Evolutionary conservation across 2,888 invertebrate species (phyloP).

Genomic region (Hirtodrosophila trivittata): DNA sequence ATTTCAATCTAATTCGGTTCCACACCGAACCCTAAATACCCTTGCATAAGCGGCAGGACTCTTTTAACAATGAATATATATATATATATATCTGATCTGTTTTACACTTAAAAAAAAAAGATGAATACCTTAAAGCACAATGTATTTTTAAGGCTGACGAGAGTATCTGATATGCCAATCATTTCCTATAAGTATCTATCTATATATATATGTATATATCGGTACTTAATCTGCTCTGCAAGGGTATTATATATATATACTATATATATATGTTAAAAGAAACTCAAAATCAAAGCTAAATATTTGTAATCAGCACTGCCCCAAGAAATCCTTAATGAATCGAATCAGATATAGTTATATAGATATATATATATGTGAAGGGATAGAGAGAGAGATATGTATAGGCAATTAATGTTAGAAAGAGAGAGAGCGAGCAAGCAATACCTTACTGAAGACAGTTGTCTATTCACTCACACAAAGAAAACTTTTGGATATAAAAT

Average conservation of each 20-base stretch:
- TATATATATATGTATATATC: slow-evolving; percentile 1
- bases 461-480: too few relatives aligned
- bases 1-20: slow-evolving; percentile 2
- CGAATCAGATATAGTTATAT: background rate
- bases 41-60: background rate
- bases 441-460: background rate
- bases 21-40: background rate
- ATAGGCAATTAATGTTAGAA: background rate
- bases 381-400: background rate
- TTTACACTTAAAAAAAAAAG: too few relatives aligned
- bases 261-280: too few relatives aligned
- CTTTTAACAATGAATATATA: background rate
- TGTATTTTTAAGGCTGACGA: too few relatives aligned
- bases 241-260: background rate
- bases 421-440: slow-evolving; percentile 3
- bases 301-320: slow-evolving; percentile 28
- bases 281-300: background rate
- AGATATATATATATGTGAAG: background rate
- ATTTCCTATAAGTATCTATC: too few relatives aligned
- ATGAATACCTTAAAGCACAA: too few relatives aligned
- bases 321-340: slow-evolving; percentile 3
- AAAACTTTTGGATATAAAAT: slow-evolving; percentile 47
- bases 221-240: slow-evolving; percentile 1
- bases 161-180: too few relatives aligned
- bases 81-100: background rate